These are phyloP conservation scores for Dysidea cf. avara DNA, from an alignment of 37 sponge, comb jelly and placozoan species.

Conservation along the genomic window DNA sequence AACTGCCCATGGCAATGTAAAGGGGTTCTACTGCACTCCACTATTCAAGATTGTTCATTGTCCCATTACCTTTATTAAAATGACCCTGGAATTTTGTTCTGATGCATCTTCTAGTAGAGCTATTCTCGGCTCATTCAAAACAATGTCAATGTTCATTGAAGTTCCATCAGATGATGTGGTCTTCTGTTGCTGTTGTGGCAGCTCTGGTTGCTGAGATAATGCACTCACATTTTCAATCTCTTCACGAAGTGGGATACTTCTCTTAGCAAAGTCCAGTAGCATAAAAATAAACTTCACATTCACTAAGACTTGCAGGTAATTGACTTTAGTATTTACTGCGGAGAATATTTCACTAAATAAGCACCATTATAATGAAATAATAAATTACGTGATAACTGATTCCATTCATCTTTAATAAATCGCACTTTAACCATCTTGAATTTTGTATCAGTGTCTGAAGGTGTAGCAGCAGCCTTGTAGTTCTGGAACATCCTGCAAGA, in stretches of 20 bases:
- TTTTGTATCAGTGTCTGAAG: too few species aligned
- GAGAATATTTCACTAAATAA: too few species aligned
- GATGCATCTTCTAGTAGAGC: slow-evolving; percentile 49
- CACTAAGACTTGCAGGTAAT: slow-evolving; percentile 36
- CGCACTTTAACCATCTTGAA: too few species aligned
- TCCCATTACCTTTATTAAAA: slow-evolving; percentile 39
- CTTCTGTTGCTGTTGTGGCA: slow-evolving; percentile 2
- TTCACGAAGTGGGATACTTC: background rate
- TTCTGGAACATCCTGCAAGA: too few species aligned
- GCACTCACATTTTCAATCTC: background rate
- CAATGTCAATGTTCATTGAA: too few species aligned
- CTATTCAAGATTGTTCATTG: slow-evolving; percentile 7
- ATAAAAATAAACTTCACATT: slow-evolving; percentile 40
- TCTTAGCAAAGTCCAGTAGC: slow-evolving; percentile 29
- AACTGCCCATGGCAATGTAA: too few species aligned
- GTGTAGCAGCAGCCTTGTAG: too few species aligned
- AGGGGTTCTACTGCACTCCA: too few species aligned
- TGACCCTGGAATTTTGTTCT: slow-evolving; percentile 8
- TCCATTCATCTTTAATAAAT: too few species aligned
- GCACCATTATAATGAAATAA: too few species aligned
- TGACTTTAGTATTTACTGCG: slow-evolving; percentile 29
- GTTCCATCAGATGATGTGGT: background rate
- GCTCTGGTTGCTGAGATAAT: background rate
- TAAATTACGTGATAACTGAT: too few species aligned
- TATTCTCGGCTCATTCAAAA: slow-evolving; percentile 26